A percentile compares a stretch with the other conserved stretches of the same genome.
Evolutionary conservation across 2,888 invertebrate genomes (phyloP).

Genomic region (Agonopterix arenella): DNA sequence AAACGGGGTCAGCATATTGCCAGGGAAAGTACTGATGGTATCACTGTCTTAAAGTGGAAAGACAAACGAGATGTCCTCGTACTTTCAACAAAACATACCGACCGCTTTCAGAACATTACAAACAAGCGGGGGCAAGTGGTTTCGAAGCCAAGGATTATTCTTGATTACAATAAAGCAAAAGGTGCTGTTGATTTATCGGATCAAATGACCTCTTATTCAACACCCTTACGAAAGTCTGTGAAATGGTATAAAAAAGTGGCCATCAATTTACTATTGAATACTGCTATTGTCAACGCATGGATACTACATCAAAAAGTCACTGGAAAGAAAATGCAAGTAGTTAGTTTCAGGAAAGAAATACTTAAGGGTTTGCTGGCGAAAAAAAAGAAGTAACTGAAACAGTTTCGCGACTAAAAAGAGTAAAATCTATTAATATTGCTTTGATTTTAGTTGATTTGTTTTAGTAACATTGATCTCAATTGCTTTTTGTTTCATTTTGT

Average conservation of each 20-base stretch:
- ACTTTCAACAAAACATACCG: conserved; percentile 9
- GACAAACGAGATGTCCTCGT: conserved; percentile 14
- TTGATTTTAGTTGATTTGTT: too few species aligned
- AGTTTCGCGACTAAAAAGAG: too few species aligned
- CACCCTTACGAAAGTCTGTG: conserved; percentile 13
- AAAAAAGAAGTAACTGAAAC: not conserved
- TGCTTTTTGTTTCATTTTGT: too few species aligned
- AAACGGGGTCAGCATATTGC: not conserved
- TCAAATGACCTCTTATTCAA: conserved; percentile 8
- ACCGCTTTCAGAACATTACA: not conserved
- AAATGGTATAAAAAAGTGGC: conserved; percentile 40
- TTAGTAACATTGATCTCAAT: too few species aligned
- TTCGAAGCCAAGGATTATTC: conserved; percentile 11
- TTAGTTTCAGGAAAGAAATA: not conserved
- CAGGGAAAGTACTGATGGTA: conserved; percentile 4
- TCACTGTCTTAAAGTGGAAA: conserved; percentile 14
- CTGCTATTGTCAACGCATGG: conserved; percentile 21
- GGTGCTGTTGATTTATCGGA: conserved; percentile 9
- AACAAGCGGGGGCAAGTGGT: conserved; percentile 1
- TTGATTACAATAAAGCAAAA: conserved; percentile 13
- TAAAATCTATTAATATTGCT: too few species aligned
- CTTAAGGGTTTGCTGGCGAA: not conserved
- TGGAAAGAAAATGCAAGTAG: not conserved
- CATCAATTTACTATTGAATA: conserved; percentile 22
- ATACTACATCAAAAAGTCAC: conserved; percentile 1